Percentiles rank a stretch among this genome's conserved stretches.
Evolutionary conservation across 2,797 vertebrate species (phyloP).

Genomic region (Pseudocheirus occidentalis): DNA sequence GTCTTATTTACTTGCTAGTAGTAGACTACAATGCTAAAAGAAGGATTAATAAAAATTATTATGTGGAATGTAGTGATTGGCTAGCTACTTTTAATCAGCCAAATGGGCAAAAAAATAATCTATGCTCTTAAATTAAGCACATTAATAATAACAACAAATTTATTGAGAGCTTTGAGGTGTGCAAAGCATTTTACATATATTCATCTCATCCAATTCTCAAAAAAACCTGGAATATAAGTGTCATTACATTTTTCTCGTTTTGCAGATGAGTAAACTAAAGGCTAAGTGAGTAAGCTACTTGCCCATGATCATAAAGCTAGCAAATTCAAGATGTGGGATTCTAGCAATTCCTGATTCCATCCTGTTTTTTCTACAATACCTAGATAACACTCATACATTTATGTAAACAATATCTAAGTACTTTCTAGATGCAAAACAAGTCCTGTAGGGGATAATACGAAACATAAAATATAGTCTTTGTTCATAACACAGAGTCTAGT

Average conservation of each 20-base stretch:
- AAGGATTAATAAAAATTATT: slow-evolving; percentile 47
- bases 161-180: neutral
- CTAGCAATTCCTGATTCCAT: neutral
- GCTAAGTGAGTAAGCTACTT: neutral
- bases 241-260: neutral
- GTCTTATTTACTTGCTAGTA: slow-evolving; percentile 15
- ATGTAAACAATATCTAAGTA: neutral
- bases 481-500: neutral
- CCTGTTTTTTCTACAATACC: neutral
- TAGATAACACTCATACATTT: neutral
- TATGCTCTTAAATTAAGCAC: neutral
- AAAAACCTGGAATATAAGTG: neutral
- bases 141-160: neutral
- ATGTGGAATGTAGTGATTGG: neutral
- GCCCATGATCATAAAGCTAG: neutral
- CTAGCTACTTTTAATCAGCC: neutral
- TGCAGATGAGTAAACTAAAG: neutral
- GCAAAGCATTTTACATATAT: neutral
- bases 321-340: neutral
- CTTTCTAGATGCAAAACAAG: neutral
- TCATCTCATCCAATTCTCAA: neutral
- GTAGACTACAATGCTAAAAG: neutral
- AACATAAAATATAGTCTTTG: neutral
- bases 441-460: neutral
- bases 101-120: neutral